Conservation (phyloP, 2,113 vertebrate genomes). For the Triplophysa tibetana region DNA sequence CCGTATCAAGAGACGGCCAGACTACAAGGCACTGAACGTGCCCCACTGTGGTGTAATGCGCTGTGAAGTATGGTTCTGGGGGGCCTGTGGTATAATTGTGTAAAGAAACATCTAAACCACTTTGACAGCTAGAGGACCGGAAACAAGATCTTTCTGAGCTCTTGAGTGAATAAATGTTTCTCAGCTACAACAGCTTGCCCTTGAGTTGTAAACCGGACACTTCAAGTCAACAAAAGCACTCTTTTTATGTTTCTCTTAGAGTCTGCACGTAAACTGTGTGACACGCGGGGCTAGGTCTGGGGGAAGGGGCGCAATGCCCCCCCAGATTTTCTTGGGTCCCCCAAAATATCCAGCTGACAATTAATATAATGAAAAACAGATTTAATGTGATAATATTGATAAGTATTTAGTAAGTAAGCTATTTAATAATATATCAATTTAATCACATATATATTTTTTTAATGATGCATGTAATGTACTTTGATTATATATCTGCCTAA, state of each 20-base stretch:
- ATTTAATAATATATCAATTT: too few species aligned
- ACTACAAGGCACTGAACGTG: neutral
- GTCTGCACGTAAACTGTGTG: neutral
- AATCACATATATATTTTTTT: too few species aligned
- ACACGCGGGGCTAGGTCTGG: too few species aligned
- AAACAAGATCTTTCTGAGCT: conserved; percentile 5
- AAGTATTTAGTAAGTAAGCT: too few species aligned
- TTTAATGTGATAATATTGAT: too few species aligned
- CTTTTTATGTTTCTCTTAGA: neutral
- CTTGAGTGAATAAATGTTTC: neutral
- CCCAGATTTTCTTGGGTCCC: too few species aligned
- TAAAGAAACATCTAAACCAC: neutral
- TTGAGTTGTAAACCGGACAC: neutral
- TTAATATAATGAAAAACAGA: too few species aligned
- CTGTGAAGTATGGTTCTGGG: neutral
- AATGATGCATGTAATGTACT: too few species aligned
- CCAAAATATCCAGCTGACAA: too few species aligned
- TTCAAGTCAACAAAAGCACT: neutral
- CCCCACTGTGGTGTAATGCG: neutral
- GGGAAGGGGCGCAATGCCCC: too few species aligned
- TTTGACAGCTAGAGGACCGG: neutral
- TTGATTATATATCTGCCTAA: too few species aligned
- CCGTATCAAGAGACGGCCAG: neutral
- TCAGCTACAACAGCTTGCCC: neutral
- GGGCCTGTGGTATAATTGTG: neutral